phyloP scores from a whole-genome alignment of 2,888 invertebrate genomes.

The Scrobipalpa atriplicella region DNA sequence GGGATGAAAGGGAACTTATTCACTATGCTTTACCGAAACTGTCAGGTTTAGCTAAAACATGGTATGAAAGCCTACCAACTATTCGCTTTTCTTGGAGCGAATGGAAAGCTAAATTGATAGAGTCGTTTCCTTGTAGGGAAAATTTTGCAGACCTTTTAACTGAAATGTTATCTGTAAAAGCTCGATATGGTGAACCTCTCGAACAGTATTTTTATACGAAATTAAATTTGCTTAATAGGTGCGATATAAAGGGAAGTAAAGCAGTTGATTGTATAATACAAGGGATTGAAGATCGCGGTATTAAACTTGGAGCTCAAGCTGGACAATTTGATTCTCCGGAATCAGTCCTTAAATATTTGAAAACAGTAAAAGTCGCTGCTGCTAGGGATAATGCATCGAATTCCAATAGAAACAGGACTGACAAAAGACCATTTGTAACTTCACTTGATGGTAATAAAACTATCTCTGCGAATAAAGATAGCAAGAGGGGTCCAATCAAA shows the following conservation, averaged over 20 bases:
- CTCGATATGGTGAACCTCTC: slow-evolving; percentile 16
- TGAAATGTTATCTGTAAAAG: slow-evolving; percentile 22
- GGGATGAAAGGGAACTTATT: slow-evolving; percentile 17
- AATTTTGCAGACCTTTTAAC: slow-evolving; percentile 34
- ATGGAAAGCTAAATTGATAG: slow-evolving; percentile 36
- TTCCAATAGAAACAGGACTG: not conserved
- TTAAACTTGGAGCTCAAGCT: slow-evolving; percentile 17
- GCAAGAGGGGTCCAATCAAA: not conserved
- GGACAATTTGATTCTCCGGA: not conserved
- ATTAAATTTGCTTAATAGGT: slow-evolving; percentile 17
- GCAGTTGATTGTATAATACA: slow-evolving; percentile 23
- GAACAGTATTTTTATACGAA: slow-evolving; percentile 24
- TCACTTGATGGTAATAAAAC: not conserved
- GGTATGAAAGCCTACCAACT: slow-evolving; percentile 36
- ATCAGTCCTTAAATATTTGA: not conserved
- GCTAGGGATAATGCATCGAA: not conserved
- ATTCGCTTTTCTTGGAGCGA: slow-evolving; percentile 36
- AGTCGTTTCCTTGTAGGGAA: slow-evolving; percentile 34
- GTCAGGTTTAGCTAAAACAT: slow-evolving; percentile 32
- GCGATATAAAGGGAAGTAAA: slow-evolving; percentile 20
- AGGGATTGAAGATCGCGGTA: slow-evolving; percentile 21
- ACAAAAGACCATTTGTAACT: not conserved
- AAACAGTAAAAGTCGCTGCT: slow-evolving; percentile 4
- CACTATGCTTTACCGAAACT: slow-evolving; percentile 28
- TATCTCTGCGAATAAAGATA: not conserved